phyloP scores from a whole-genome alignment of 2,797 vertebrate genomes.

The Scyliorhinus canicula region DNA sequence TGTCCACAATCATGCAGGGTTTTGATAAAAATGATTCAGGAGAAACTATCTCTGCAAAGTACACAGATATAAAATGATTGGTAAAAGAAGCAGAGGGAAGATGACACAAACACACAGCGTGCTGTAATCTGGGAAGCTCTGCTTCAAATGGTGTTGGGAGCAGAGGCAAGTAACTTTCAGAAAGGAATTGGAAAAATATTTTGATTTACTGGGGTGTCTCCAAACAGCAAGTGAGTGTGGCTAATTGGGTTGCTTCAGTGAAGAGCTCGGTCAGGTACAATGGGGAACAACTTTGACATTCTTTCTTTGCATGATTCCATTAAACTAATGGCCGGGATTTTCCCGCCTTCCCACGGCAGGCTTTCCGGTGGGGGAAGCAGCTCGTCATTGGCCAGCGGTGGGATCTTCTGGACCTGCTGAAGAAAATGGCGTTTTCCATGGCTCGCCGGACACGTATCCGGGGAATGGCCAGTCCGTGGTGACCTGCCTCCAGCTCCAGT shows the following conservation, averaged over 20 bases:
- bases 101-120: not conserved
- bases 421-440: too few relatives aligned
- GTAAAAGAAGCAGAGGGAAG: not conserved
- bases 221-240: not conserved
- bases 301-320: not conserved
- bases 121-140: not conserved
- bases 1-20: not conserved
- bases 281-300: not conserved
- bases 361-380: too few relatives aligned
- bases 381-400: too few relatives aligned
- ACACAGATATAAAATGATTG: not conserved
- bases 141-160: not conserved
- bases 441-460: too few relatives aligned
- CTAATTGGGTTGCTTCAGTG: not conserved
- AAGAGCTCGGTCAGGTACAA: not conserved
- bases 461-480: too few relatives aligned
- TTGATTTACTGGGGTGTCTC: not conserved
- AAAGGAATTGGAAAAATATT: not conserved
- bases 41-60: not conserved
- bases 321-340: too few relatives aligned
- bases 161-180: not conserved
- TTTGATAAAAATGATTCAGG: not conserved
- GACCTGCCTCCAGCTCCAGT: too few relatives aligned
- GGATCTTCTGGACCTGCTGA: too few relatives aligned
- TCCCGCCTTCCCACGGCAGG: too few relatives aligned